Conservation (phyloP, 2,113 vertebrate species). For the Takifugu flavidus region DNA sequence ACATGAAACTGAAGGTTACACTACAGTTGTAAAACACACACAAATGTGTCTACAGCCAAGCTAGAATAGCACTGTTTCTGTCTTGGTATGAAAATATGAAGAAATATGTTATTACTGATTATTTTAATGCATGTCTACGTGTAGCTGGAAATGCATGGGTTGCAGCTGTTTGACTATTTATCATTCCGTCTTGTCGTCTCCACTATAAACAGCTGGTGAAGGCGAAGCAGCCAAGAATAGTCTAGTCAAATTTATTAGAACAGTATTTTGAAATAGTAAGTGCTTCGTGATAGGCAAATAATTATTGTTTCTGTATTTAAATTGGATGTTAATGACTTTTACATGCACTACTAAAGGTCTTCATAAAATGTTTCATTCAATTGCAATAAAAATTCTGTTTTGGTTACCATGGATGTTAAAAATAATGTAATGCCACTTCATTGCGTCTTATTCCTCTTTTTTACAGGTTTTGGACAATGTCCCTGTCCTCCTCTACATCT, state of each 20-base stretch:
- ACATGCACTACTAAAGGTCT: too few relatives aligned
- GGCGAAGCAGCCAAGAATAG: too few relatives aligned
- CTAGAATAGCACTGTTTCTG: too few relatives aligned
- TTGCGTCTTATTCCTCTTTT: background rate
- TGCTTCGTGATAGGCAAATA: too few relatives aligned
- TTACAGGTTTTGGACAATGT: conserved; percentile 85
- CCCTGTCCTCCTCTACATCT: conserved; percentile 89
- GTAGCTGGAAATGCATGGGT: conserved; percentile 3
- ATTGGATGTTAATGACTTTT: too few relatives aligned
- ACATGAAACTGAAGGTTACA: background rate
- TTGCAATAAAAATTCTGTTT: background rate
- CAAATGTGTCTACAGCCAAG: too few relatives aligned
- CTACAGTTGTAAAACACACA: background rate
- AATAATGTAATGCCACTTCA: background rate
- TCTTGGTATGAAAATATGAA: background rate
- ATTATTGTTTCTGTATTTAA: too few relatives aligned
- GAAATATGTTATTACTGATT: background rate
- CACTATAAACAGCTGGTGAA: background rate
- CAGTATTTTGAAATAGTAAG: too few relatives aligned
- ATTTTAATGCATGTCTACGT: background rate
- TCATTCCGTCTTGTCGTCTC: background rate
- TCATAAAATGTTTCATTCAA: too few relatives aligned
- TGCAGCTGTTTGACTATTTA: conserved; percentile 51
- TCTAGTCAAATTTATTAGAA: too few relatives aligned
- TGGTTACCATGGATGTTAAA: background rate